phyloP scores from a whole-genome alignment of 92 coral and sea anemone genomes.

The Plumapathes pennacea region DNA sequence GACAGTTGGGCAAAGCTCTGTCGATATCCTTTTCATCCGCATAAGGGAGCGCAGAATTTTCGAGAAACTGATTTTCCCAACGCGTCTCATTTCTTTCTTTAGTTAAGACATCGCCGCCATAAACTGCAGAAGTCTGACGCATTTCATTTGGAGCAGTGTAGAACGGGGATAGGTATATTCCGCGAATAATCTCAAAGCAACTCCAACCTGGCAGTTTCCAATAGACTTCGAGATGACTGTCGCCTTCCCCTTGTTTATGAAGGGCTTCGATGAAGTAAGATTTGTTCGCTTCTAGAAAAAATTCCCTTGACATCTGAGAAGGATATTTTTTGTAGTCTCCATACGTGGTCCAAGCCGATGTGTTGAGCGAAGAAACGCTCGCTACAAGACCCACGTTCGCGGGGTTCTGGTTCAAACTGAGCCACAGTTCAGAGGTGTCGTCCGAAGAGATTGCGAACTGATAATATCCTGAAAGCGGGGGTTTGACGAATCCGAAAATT shows the following conservation, averaged over 20 bases:
- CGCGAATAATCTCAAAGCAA: constrained; percentile 6
- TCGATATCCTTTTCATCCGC: background rate
- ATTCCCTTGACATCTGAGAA: constrained; percentile 8
- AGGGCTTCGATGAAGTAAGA: constrained; percentile 20
- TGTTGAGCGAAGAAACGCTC: constrained; percentile 4
- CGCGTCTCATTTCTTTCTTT: background rate
- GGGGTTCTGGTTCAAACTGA: constrained; percentile 14
- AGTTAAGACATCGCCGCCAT: background rate
- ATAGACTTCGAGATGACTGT: background rate
- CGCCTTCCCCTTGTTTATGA: constrained; percentile 2
- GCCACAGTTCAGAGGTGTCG: constrained; percentile 28
- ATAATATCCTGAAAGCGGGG: background rate
- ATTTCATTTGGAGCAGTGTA: background rate
- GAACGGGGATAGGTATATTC: background rate
- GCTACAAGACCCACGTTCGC: constrained; percentile 4
- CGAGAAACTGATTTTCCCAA: background rate
- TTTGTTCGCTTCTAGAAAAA: constrained; percentile 4
- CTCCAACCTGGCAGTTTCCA: background rate
- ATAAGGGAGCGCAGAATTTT: background rate
- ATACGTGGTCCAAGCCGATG: constrained; percentile 5
- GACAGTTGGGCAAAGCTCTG: background rate
- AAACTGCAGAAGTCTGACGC: background rate
- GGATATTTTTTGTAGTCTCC: constrained; percentile 14
- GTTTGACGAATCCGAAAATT: constrained; percentile 14
- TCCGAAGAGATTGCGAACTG: constrained; percentile 20